A percentile compares a stretch with the other conserved stretches of the same genome.
Evolutionary conservation across 2,113 vertebrate species (phyloP).

Genomic region (Antigone vipio): DNA sequence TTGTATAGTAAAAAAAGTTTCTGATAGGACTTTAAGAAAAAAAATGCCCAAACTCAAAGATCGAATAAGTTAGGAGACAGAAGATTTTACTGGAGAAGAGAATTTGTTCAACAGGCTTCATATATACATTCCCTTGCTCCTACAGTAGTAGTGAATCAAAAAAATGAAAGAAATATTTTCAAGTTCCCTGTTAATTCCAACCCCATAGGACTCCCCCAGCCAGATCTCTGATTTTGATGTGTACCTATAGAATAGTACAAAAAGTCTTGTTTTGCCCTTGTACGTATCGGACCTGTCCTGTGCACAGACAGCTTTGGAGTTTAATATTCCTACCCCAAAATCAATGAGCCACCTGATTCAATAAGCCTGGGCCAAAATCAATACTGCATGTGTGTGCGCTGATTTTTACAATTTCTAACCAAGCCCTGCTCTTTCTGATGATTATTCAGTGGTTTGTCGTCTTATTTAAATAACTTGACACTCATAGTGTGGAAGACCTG

Average conservation of each 20-base stretch:
- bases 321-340: background rate
- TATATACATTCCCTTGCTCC: background rate
- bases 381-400: background rate
- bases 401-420: background rate
- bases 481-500: background rate
- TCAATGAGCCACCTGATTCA: background rate
- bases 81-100: background rate
- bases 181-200: background rate
- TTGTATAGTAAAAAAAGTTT: background rate
- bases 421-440: background rate
- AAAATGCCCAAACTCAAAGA: background rate
- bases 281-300: background rate
- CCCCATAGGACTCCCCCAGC: rapidly evolving
- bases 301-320: background rate
- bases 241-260: background rate
- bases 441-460: background rate
- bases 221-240: background rate
- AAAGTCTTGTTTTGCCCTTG: background rate
- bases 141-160: background rate
- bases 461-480: background rate
- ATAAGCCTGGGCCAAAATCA: background rate
- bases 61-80: background rate
- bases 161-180: background rate
- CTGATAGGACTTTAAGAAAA: background rate
- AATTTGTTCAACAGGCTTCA: background rate